Evolutionary conservation across 2,113 vertebrate genomes (phyloP).

Genomic region (Myocastor coypus): DNA sequence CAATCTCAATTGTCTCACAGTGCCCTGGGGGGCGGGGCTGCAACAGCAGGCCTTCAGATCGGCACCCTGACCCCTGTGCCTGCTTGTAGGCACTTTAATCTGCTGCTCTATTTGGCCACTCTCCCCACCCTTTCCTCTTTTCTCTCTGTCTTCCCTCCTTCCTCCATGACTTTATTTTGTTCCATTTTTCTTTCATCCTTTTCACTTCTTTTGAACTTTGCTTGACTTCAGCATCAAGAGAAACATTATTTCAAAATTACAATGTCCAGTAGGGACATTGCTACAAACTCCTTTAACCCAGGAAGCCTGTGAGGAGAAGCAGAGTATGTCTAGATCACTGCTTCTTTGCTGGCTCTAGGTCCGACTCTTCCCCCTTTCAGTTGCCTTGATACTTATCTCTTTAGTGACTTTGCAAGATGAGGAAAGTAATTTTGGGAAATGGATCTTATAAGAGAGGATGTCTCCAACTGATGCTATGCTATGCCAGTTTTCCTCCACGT

Average conservation of each 20-base stretch:
- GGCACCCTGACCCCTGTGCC: too few species aligned
- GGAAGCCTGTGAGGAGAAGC: not conserved
- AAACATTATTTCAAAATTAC: not conserved
- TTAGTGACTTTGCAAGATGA: not conserved
- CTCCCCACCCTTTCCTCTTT: not conserved
- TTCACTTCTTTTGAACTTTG: not conserved
- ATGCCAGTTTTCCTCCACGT: not conserved
- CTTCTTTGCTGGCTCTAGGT: not conserved
- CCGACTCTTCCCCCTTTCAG: not conserved
- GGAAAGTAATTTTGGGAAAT: not conserved
- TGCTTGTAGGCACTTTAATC: too few species aligned
- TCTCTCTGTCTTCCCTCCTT: not conserved
- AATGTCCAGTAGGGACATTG: not conserved
- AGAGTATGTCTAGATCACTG: accelerated
- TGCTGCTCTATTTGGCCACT: too few species aligned
- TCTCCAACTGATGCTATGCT: not conserved
- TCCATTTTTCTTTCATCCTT: not conserved
- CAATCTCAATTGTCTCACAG: too few species aligned
- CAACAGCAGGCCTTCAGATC: too few species aligned
- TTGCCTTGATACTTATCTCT: not conserved
- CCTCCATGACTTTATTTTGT: not conserved
- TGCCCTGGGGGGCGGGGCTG: too few species aligned
- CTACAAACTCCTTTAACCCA: not conserved
- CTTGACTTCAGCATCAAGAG: not conserved
- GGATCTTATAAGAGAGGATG: not conserved